These are phyloP conservation scores for western clawed frog (Xenopus tropicalis) DNA, from an alignment of 2,113 vertebrate species.

Conservation along the genomic window DNA sequence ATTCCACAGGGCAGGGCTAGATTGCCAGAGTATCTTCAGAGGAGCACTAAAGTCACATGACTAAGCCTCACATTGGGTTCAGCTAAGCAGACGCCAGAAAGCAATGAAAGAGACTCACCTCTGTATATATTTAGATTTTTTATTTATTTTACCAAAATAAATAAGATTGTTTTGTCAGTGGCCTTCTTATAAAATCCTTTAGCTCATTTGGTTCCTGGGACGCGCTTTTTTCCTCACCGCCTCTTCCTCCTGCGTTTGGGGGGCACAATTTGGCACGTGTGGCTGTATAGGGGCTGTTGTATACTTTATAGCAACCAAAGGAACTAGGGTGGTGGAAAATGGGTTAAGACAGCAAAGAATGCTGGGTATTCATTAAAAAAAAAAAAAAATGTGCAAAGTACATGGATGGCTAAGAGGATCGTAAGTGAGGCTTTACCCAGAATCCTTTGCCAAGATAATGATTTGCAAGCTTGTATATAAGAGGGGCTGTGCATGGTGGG, in stretches of 20 bases:
- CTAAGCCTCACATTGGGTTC: no score
- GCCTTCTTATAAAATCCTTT: slow-evolving; percentile 18
- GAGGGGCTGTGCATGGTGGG: not conserved
- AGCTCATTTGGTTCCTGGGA: slow-evolving; percentile 1
- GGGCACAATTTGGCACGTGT: slow-evolving; percentile 36
- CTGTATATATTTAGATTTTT: slow-evolving; percentile 24
- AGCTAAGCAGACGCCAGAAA: not conserved
- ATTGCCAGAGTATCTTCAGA: no score
- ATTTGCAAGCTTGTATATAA: slow-evolving; percentile 1
- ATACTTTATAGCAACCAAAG: not conserved
- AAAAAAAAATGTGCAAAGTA: not conserved
- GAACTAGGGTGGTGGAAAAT: not conserved
- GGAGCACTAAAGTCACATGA: no score
- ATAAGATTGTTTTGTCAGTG: slow-evolving; percentile 42
- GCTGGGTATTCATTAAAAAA: slow-evolving; percentile 1
- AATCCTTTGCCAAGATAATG: not conserved
- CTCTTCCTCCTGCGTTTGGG: not conserved
- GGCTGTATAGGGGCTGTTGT: slow-evolving; percentile 7
- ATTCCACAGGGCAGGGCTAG: no score
- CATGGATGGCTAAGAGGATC: not conserved
- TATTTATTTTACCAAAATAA: slow-evolving; percentile 46
- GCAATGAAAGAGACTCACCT: not conserved
- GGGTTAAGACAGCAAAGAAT: slow-evolving; percentile 9
- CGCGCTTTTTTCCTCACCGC: not conserved
- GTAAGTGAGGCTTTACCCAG: not conserved